phyloP scores from a whole-genome alignment of 2,888 invertebrate genomes.

The Idaea straminata region DNA sequence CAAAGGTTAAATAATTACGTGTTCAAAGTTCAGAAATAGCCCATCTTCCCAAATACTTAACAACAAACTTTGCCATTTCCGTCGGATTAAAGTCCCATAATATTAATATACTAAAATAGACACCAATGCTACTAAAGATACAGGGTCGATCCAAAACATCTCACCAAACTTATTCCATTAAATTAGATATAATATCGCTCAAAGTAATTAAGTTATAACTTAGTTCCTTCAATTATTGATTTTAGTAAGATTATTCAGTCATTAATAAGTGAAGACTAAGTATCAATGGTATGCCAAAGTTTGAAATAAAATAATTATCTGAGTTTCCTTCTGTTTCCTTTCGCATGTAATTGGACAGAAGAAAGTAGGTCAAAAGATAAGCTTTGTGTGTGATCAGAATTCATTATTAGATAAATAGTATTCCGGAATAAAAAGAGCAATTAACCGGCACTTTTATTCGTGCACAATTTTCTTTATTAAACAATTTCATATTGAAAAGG shows the following conservation, averaged over 20 bases:
- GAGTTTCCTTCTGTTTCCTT: not conserved
- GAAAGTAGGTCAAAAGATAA: not conserved
- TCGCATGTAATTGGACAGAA: not conserved
- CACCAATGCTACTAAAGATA: too few species aligned
- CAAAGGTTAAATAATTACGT: not conserved
- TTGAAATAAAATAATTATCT: not conserved
- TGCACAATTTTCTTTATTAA: not conserved
- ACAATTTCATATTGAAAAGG: not conserved
- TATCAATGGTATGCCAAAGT: not conserved
- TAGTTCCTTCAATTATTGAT: not conserved
- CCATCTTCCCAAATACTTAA: not conserved
- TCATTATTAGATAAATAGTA: not conserved
- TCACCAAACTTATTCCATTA: not conserved
- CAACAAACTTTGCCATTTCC: not conserved
- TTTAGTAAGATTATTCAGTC: not conserved
- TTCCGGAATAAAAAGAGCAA: not conserved
- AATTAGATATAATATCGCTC: not conserved
- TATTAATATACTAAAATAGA: not conserved
- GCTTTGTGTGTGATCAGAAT: not conserved
- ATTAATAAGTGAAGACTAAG: not conserved
- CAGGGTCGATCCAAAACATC: not conserved
- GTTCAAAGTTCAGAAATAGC: not conserved
- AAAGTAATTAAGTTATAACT: not conserved
- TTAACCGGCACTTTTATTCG: not conserved
- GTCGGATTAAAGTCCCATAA: not conserved